Evolutionary conservation across 2,113 vertebrate genomes (phyloP).

Genomic region (Zosterops lateralis): DNA sequence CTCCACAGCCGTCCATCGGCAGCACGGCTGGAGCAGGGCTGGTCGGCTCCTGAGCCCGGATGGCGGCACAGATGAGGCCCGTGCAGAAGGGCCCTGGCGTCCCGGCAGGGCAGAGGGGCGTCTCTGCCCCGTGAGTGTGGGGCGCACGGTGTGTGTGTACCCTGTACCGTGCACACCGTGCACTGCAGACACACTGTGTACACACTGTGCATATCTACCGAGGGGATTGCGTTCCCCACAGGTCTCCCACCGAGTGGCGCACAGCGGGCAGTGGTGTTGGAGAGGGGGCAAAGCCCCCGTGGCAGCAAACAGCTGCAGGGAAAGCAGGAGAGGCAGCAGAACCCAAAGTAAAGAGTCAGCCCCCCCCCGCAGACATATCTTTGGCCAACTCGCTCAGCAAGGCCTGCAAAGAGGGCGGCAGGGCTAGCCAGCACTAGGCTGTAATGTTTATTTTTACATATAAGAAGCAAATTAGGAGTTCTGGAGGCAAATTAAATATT

Average conservation of each 20-base stretch:
- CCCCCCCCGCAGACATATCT: fast-evolving
- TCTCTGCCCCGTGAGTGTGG: neutral
- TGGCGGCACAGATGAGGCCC: neutral
- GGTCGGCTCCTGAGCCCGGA: neutral
- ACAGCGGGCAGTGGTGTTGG: fast-evolving
- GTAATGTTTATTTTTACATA: neutral
- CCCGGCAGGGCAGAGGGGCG: neutral
- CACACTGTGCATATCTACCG: fast-evolving
- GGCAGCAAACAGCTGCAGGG: neutral
- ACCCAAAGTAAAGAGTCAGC: fast-evolving
- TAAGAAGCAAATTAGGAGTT: neutral
- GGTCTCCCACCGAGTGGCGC: neutral
- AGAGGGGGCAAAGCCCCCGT: neutral
- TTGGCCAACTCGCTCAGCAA: neutral
- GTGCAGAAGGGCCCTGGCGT: neutral
- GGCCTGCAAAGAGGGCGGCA: neutral
- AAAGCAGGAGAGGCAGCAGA: neutral
- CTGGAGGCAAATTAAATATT: neutral
- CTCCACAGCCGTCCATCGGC: neutral
- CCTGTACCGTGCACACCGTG: fast-evolving
- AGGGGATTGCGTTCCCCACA: fast-evolving
- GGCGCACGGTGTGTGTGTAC: neutral
- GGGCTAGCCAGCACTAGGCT: neutral
- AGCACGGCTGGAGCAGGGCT: neutral
- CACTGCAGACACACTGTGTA: fast-evolving